A percentile compares a stretch with the other conserved stretches of the same genome.
phyloP scores from a whole-genome alignment of 1,140 invertebrate genomes.

The Eupristina koningsbergeri region DNA sequence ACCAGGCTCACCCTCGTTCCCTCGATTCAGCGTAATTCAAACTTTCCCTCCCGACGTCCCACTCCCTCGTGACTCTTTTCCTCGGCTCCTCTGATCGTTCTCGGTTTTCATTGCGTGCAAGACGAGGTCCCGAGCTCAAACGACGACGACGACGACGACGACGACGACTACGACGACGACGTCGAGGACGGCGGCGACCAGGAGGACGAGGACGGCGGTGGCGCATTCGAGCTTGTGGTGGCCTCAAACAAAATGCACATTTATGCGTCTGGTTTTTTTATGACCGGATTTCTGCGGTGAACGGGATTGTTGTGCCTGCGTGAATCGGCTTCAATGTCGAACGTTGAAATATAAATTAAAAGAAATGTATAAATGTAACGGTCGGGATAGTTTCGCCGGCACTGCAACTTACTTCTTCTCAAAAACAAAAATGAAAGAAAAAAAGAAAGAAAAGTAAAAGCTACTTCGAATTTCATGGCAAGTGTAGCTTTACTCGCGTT shows the following conservation, averaged over 20 bases:
- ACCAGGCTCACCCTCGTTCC: not conserved
- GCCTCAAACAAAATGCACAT: slow-evolving; percentile 48
- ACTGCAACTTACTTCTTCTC: not conserved
- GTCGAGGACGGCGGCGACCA: slow-evolving; percentile 20
- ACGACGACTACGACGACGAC: not conserved
- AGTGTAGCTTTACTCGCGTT: not conserved
- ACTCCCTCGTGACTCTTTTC: not conserved
- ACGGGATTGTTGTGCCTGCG: not conserved
- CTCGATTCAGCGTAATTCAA: slow-evolving; percentile 25
- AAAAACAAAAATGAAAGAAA: too few species aligned
- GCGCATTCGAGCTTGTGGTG: not conserved
- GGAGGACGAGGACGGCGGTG: not conserved
- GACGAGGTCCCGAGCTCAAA: slow-evolving; percentile 27
- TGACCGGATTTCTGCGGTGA: slow-evolving; percentile 44
- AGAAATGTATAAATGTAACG: not conserved
- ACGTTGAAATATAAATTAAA: slow-evolving; percentile 34
- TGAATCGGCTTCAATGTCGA: not conserved
- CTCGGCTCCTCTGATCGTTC: not conserved
- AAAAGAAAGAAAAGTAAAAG: too few species aligned
- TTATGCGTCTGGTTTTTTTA: slow-evolving; percentile 48
- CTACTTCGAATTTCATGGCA: not conserved
- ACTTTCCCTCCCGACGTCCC: slow-evolving; percentile 1
- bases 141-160: not conserved
- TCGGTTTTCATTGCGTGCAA: slow-evolving; percentile 38
- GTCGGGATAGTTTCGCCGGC: not conserved